phyloP scores from a whole-genome alignment of 2,113 vertebrate species.

The Dromaius novaehollandiae region DNA sequence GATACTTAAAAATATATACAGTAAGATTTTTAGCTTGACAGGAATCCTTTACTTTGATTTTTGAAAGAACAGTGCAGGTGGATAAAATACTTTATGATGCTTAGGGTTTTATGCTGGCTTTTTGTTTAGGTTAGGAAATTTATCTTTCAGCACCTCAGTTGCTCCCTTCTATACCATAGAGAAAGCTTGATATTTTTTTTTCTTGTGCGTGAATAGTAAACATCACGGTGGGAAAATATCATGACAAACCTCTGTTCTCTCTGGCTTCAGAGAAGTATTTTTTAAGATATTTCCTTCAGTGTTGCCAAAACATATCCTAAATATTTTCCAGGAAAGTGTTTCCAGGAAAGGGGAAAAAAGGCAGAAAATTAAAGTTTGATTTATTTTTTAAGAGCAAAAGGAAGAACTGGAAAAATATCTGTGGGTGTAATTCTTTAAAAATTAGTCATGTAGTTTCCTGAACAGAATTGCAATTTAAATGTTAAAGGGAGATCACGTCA shows the following conservation, averaged over 20 bases:
- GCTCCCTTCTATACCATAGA: neutral
- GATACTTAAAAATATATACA: neutral
- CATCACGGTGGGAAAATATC: neutral
- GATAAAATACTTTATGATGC: neutral
- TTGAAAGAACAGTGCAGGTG: neutral
- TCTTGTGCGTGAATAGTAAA: neutral
- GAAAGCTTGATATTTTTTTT: neutral
- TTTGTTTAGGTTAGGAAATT: neutral
- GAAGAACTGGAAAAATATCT: neutral
- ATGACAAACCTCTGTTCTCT: neutral
- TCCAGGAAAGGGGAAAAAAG: neutral
- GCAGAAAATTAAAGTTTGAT: neutral
- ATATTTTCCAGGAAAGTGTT: neutral
- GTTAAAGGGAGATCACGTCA: neutral
- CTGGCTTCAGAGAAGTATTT: neutral
- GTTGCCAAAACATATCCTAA: conserved; percentile 8
- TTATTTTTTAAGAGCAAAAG: neutral
- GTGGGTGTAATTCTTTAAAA: conserved; percentile 17
- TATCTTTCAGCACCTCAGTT: neutral
- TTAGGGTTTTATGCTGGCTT: neutral
- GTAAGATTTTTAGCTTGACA: neutral
- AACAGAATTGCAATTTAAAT: neutral
- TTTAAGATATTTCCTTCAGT: conserved; percentile 21
- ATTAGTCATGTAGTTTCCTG: neutral
- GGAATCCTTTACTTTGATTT: neutral